Conservation (phyloP, 2,113 vertebrate genomes). For the Dryoscopus gambensis region DNA sequence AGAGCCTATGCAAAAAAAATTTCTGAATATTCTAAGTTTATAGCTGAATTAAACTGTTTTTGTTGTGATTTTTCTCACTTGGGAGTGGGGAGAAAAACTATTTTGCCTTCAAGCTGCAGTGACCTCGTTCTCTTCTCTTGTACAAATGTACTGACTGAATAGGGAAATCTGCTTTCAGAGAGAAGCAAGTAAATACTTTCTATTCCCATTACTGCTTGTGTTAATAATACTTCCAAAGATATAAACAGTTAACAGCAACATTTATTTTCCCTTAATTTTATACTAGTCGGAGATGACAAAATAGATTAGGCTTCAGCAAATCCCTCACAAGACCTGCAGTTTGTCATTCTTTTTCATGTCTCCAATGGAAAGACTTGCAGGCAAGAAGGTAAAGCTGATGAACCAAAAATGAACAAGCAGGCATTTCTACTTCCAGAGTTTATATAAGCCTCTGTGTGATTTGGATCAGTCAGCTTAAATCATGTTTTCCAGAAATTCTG, state of each 20-base stretch:
- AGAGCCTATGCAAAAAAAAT: not conserved
- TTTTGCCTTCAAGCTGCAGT: not conserved
- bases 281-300: not conserved
- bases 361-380: not conserved
- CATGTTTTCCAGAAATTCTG: not conserved
- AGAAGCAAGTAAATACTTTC: not conserved
- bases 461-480: slow-evolving; percentile 22
- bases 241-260: not conserved
- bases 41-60: not conserved
- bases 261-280: not conserved
- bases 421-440: not conserved
- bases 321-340: not conserved
- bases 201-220: not conserved
- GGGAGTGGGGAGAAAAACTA: not conserved
- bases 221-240: not conserved
- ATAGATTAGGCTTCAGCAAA: not conserved
- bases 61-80: not conserved
- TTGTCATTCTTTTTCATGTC: not conserved
- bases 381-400: not conserved
- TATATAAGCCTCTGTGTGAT: not conserved
- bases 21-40: not conserved
- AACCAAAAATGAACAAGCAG: not conserved
- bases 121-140: not conserved
- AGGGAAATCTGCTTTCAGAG: not conserved
- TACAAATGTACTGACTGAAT: not conserved